A percentile compares a stretch with the other conserved stretches of the same genome.
Evolutionary conservation across 2,797 vertebrate genomes (phyloP).

Genomic region (Myotis planiceps): DNA sequence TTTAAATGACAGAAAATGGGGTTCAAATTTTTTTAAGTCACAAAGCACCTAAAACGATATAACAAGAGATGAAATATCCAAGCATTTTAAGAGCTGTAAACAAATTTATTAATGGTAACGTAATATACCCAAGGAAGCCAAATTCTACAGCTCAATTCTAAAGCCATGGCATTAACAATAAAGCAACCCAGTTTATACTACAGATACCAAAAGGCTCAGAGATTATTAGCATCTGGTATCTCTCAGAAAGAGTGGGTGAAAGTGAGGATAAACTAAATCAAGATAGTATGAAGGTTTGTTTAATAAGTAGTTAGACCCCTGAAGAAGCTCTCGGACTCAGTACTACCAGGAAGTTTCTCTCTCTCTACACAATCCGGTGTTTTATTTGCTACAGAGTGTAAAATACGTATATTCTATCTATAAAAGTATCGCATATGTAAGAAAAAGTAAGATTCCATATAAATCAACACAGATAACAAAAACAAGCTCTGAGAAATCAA

Average conservation of each 20-base stretch:
- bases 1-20: neutral
- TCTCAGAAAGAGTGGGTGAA: neutral
- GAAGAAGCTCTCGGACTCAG: rapidly evolving
- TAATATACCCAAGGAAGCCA: neutral
- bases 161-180: neutral
- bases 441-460: neutral
- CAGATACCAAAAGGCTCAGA: neutral
- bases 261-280: neutral
- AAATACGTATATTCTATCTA: neutral
- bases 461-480: neutral
- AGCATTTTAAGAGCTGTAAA: neutral
- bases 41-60: neutral
- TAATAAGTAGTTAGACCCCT: neutral
- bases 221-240: neutral
- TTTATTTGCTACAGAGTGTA: neutral
- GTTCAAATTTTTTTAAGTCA: neutral
- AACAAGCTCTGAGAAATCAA: neutral
- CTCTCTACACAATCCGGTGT: neutral
- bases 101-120: neutral
- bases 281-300: neutral
- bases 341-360: neutral
- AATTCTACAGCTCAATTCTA: neutral
- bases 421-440: neutral
- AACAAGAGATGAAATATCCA: neutral
- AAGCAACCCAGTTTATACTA: neutral